These are phyloP conservation scores for Aromia moschata DNA, from an alignment of 2,888 invertebrate genomes.

Conservation along the genomic window DNA sequence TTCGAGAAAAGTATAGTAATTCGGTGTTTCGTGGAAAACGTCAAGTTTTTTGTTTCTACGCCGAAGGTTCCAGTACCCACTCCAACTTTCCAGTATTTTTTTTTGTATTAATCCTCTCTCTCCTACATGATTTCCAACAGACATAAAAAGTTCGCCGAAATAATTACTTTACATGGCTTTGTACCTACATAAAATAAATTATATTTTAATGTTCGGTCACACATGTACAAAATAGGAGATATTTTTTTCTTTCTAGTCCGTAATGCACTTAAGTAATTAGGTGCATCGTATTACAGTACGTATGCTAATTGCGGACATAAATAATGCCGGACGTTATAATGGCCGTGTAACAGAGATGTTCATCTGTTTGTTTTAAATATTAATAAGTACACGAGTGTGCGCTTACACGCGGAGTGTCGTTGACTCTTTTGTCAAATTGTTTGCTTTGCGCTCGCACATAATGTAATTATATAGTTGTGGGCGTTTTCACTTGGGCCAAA, in stretches of 20 bases:
- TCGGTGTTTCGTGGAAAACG: no score
- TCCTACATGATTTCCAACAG: no score
- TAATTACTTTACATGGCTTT: not conserved
- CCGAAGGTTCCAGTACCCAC: no score
- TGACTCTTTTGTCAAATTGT: slow-evolving; percentile 23
- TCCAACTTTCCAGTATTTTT: no score
- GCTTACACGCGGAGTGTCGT: slow-evolving; percentile 20
- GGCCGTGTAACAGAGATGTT: slow-evolving; percentile 43
- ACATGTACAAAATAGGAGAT: not conserved
- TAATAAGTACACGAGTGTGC: slow-evolving; percentile 32
- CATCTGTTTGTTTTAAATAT: slow-evolving; percentile 47
- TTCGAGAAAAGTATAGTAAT: no score
- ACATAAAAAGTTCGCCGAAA: no score
- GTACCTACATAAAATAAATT: slow-evolving; percentile 13
- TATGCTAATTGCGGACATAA: slow-evolving; percentile 44
- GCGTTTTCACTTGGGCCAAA: not conserved
- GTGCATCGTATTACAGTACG: slow-evolving; percentile 38
- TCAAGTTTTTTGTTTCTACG: no score
- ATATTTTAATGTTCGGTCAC: slow-evolving; percentile 10
- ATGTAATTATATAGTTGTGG: slow-evolving; percentile 8
- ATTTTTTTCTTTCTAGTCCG: slow-evolving; percentile 36
- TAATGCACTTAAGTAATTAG: slow-evolving; percentile 47
- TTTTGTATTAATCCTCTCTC: no score
- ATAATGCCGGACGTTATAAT: slow-evolving; percentile 42
- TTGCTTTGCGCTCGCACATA: slow-evolving; percentile 4